A percentile compares a stretch with the other conserved stretches of the same genome.
Conservation (phyloP, 2,888 invertebrate genomes). For the Nyleta sp. region DNA sequence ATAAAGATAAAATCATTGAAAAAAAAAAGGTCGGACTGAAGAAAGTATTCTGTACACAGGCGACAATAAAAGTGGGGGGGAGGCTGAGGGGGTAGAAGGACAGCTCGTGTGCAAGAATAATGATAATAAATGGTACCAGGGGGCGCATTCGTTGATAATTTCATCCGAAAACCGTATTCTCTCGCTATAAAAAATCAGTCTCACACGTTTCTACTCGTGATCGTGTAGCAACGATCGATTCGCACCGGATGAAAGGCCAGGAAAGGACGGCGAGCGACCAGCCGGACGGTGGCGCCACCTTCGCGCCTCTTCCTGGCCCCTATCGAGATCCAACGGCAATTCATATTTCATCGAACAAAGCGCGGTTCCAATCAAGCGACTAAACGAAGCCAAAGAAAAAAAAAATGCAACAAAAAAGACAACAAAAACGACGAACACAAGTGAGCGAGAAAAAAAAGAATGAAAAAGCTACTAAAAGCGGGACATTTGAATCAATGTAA, state of each 20-base stretch:
- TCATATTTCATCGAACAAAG: conserved; percentile 21
- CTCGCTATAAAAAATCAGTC: conserved; percentile 78
- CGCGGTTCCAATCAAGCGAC: conserved; percentile 8
- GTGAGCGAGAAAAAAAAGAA: too few relatives aligned
- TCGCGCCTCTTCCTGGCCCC: conserved; percentile 24
- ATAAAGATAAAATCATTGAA: conserved; percentile 37
- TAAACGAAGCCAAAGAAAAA: background rate
- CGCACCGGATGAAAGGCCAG: conserved; percentile 46
- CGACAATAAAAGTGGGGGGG: conserved; percentile 10
- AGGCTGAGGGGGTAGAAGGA: background rate
- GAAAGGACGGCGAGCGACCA: background rate
- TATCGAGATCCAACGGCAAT: conserved; percentile 49
- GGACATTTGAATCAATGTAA: too few relatives aligned
- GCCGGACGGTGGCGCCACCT: conserved; percentile 13
- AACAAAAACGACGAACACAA: too few relatives aligned
- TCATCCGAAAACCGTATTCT: conserved; percentile 43
- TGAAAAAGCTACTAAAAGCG: too few relatives aligned
- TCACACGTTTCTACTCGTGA: conserved; percentile 73
- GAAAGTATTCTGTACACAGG: conserved; percentile 55
- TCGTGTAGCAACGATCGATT: conserved; percentile 21
- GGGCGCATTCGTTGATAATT: conserved; percentile 51
- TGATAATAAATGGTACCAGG: conserved; percentile 33
- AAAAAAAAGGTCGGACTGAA: conserved; percentile 38
- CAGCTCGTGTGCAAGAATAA: conserved; percentile 12
- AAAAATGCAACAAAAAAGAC: too few relatives aligned